These are phyloP conservation scores for Paraescarpia echinospica DNA, from an alignment of 1,140 invertebrate genomes.

Conservation along the genomic window DNA sequence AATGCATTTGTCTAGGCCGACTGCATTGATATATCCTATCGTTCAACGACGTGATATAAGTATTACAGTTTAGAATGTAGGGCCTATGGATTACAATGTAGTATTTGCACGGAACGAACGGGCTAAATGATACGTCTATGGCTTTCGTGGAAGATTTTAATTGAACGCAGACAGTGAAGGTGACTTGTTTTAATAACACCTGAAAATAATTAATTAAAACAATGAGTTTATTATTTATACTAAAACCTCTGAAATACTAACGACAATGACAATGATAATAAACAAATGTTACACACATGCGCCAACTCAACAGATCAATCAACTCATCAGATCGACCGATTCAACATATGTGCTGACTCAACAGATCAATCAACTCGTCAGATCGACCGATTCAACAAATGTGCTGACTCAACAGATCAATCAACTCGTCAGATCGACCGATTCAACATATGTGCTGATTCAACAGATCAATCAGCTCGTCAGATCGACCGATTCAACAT, in stretches of 20 bases:
- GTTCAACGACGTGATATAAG: not conserved
- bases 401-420: not conserved
- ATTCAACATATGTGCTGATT: not conserved
- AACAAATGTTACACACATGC: not conserved
- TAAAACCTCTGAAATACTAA: not conserved
- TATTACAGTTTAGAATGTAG: not conserved
- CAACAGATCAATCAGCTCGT: not conserved
- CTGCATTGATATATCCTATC: not conserved
- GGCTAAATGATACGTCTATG: not conserved
- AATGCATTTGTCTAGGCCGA: not conserved
- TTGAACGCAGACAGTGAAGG: not conserved
- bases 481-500: not conserved
- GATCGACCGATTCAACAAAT: not conserved
- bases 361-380: not conserved
- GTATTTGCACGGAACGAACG: not conserved
- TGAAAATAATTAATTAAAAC: no score
- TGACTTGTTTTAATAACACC: not conserved
- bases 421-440: not conserved
- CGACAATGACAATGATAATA: not conserved
- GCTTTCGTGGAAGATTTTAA: not conserved
- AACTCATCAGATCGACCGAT: not conserved
- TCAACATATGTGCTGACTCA: no score
- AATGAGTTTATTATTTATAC: not conserved
- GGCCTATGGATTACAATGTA: not conserved
- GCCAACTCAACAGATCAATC: not conserved